These are phyloP conservation scores for Flabesymbios commensalis DNA, from an alignment of 2,888 invertebrate species.

Conservation along the genomic window DNA sequence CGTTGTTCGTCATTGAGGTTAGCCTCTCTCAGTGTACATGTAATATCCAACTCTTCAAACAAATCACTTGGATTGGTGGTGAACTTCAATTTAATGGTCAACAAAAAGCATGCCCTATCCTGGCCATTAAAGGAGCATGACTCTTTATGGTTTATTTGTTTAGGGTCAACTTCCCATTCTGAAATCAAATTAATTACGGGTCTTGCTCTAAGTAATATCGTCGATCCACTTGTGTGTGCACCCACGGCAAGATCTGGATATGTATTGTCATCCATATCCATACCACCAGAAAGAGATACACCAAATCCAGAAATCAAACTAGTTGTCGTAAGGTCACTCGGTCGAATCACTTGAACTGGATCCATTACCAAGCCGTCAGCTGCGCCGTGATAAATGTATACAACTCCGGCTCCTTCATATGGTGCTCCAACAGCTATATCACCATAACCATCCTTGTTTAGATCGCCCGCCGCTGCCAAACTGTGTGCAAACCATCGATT, in stretches of 20 bases:
- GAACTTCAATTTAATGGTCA: constrained; percentile 49
- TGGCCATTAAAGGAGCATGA: constrained; percentile 28
- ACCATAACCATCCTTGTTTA: constrained; percentile 91
- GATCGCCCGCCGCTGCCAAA: constrained; percentile 86
- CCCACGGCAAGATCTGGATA: constrained; percentile 90
- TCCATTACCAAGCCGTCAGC: constrained; percentile 39
- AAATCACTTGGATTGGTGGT: constrained; percentile 46
- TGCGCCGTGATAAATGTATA: constrained; percentile 87
- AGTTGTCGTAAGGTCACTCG: constrained; percentile 46
- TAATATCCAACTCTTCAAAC: no score
- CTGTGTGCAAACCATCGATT: constrained; percentile 81
- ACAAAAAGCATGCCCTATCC: constrained; percentile 30
- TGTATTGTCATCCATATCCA: constrained; percentile 89
- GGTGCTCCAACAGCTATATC: constrained; percentile 96
- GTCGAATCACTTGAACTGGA: constrained; percentile 52
- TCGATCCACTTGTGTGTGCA: constrained; percentile 60
- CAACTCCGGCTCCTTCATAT: constrained; percentile 78
- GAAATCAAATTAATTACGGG: constrained; percentile 89
- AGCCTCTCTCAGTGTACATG: no score
- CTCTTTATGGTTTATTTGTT: constrained; percentile 33
- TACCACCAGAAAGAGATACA: constrained; percentile 84
- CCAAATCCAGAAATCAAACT: constrained; percentile 74
- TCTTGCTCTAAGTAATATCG: constrained; percentile 71
- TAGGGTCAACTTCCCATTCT: constrained; percentile 64
- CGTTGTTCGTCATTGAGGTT: no score